Percentiles rank a stretch among this genome's conserved stretches.
phyloP scores from a whole-genome alignment of 2,797 vertebrate species.

The Sphenodon punctatus region DNA sequence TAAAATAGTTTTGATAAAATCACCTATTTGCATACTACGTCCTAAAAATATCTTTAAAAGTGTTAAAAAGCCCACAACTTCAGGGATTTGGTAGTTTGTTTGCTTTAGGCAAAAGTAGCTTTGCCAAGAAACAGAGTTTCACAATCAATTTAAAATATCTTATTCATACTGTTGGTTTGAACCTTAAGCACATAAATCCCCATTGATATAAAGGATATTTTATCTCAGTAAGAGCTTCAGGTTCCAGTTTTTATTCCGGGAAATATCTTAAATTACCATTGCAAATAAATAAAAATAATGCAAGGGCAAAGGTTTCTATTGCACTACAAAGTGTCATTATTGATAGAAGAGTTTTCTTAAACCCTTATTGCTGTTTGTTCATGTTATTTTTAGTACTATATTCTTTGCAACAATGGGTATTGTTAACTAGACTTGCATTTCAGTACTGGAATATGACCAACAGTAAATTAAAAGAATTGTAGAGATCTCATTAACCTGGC shows the following conservation, averaged over 20 bases:
- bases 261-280: fast-evolving
- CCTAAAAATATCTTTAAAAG: too few relatives aligned
- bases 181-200: too few relatives aligned
- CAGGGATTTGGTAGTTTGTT: too few relatives aligned
- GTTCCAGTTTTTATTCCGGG: background rate
- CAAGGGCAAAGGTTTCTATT: background rate
- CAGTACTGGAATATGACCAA: background rate
- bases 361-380: background rate
- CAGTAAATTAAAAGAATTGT: background rate
- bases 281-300: background rate
- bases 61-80: too few relatives aligned
- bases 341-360: background rate
- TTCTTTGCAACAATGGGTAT: background rate
- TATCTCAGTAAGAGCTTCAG: background rate
- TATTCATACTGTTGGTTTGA: too few relatives aligned
- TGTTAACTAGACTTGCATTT: background rate
- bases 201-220: background rate
- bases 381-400: background rate
- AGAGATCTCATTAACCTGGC: background rate
- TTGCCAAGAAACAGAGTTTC: too few relatives aligned
- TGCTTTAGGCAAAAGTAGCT: too few relatives aligned
- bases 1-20: too few relatives aligned
- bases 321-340: background rate
- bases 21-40: too few relatives aligned
- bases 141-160: too few relatives aligned